Evolutionary conservation across 2,113 vertebrate species (phyloP).

Genomic region (Buteo buteo): DNA sequence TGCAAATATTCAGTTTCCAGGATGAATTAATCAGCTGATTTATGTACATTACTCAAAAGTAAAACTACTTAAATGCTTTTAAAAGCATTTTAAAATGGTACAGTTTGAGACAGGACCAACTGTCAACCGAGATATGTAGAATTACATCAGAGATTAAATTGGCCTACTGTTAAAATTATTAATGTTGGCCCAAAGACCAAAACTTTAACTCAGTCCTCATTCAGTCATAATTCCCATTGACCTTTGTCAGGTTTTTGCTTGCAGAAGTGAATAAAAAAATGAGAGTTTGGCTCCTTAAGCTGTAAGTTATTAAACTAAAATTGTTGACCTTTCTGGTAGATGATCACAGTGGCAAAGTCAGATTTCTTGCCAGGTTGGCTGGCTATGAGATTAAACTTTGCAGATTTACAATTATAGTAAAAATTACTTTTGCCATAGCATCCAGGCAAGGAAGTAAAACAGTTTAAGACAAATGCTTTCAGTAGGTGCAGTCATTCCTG

Average conservation of each 20-base stretch:
- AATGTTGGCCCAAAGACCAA: background rate
- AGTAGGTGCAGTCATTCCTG: background rate
- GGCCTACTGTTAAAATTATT: background rate
- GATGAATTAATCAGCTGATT: background rate
- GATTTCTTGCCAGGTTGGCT: background rate
- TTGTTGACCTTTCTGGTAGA: background rate
- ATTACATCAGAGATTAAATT: slow-evolving; percentile 13
- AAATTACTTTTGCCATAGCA: background rate
- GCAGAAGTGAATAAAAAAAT: background rate
- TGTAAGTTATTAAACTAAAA: background rate
- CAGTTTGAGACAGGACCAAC: background rate
- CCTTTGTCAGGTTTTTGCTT: background rate
- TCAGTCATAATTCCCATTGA: background rate
- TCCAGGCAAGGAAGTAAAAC: background rate
- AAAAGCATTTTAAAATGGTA: background rate
- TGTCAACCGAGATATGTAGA: background rate
- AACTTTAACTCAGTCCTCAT: background rate
- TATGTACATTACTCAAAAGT: background rate
- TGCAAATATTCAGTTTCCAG: background rate
- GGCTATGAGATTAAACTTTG: background rate
- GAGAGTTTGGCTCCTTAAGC: background rate
- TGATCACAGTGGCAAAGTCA: background rate
- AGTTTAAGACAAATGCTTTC: background rate
- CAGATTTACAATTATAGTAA: slow-evolving; percentile 5
- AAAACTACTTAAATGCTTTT: background rate